Base-by-base conservation (phyloP, 1,140 invertebrate species). In the Antheraea pernyi region DNA sequence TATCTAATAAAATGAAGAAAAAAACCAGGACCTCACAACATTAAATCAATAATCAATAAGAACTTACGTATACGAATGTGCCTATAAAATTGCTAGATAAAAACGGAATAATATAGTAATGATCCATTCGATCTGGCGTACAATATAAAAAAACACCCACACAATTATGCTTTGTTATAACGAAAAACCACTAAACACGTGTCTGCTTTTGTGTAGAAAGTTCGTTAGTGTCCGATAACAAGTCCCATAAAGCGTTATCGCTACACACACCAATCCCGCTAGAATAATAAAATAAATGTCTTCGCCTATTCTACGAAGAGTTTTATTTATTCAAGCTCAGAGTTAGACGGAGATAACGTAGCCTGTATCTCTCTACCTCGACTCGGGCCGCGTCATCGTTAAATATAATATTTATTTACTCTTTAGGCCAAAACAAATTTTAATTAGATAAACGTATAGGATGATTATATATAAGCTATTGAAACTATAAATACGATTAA, bases 211-310 rank as follows among this genome's bases (percentile, higher is more conserved):
- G 70, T 70, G 69, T 81, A 81, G 86, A 84, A 88, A 86, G 85
- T 86, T 86, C 78, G 82, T 88, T 84, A 88, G 80, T 72, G 77
- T 67, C 74, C 75, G 80, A 81, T 81, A 81, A 81, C 79, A 81
- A 72, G 78, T 78, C 76, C 77, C 83, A 88, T 90, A 88, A 85
- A 89, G 83, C 79, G 83, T 89, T 91, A 91, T 89, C 87, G 75
- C 71, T 77, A 77, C 69, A 66, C 75, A 53, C 46, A 53, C 73
- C 78, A 70, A 75, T 72, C 80, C 76, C 79, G 74, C 71, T 72
- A 83, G 79, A 89, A 91, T 84, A 87, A 88, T 85, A 88, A 89
- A 89, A 85, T 89, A 85, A 87, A 90, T 86, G 83, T 85, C 46
- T 73, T 82, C 65, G 81, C 86, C 81, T 87, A 80, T 91, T 91